These are phyloP conservation scores for Gallinago jamesoni DNA, from an alignment of 2,113 vertebrate genomes.

Conservation along the genomic window DNA sequence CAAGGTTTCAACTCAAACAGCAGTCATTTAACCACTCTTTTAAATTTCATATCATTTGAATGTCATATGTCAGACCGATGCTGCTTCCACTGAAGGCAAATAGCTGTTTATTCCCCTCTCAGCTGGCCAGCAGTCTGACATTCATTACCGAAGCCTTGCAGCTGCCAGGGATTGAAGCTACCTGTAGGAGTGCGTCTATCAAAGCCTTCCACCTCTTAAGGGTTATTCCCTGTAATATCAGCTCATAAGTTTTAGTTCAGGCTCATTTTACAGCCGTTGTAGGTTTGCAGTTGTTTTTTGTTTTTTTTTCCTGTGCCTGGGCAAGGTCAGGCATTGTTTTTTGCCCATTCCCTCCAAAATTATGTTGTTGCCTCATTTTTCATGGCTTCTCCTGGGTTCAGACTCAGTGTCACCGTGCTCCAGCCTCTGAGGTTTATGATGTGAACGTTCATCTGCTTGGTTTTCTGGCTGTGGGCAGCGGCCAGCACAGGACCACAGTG, in stretches of 20 bases:
- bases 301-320: background rate
- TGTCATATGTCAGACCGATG: constrained; percentile 57
- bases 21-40: constrained; percentile 30
- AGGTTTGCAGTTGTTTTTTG: background rate
- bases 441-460: background rate
- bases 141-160: constrained; percentile 51
- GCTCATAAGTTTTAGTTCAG: background rate
- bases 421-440: background rate
- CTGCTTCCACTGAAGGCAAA: constrained; percentile 35
- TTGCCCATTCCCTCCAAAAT: background rate
- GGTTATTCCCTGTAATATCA: background rate
- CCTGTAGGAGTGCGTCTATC: constrained; percentile 37
- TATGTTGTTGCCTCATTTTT: background rate
- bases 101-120: constrained; percentile 56
- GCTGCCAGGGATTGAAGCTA: constrained; percentile 42
- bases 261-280: background rate
- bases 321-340: background rate
- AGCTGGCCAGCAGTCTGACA: constrained; percentile 59
- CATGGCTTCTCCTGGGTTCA: background rate
- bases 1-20: constrained; percentile 26
- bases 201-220: constrained; percentile 27
- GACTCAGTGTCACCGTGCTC: background rate
- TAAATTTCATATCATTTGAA: constrained; percentile 56
- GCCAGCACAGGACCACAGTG: background rate
- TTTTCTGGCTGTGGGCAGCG: background rate